Conservation (phyloP, 2,888 invertebrate species). For the Diarsia rubi region DNA sequence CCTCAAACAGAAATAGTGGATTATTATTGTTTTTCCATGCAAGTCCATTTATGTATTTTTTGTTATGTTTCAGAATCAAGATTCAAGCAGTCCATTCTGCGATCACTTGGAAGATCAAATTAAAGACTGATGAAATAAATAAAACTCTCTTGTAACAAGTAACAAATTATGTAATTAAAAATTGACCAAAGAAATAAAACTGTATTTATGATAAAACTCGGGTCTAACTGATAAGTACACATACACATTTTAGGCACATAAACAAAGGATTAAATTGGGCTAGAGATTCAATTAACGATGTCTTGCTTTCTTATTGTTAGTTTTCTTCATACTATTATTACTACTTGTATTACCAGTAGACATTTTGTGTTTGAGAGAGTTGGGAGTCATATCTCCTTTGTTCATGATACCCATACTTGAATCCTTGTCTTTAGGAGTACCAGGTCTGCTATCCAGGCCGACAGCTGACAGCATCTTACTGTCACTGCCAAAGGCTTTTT, state of each 20-base stretch:
- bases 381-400: constrained; percentile 85
- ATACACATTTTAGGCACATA: constrained; percentile 49
- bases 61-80: constrained; percentile 84
- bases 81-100: constrained; percentile 84
- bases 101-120: constrained; percentile 77
- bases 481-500: constrained; percentile 85
- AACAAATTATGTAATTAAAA: constrained; percentile 69
- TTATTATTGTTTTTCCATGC: background rate
- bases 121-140: constrained; percentile 62
- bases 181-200: constrained; percentile 70
- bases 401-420: constrained; percentile 76
- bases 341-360: constrained; percentile 79
- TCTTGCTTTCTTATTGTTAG: constrained; percentile 95
- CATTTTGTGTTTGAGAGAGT: constrained; percentile 90
- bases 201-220: constrained; percentile 52
- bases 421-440: constrained; percentile 89
- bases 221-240: constrained; percentile 61
- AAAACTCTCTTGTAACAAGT: constrained; percentile 55
- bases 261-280: constrained; percentile 33
- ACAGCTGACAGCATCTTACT: constrained; percentile 85
- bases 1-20: background rate
- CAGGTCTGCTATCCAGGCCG: constrained; percentile 86
- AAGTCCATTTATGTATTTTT: background rate
- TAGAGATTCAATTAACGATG: constrained; percentile 92
- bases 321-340: constrained; percentile 93